phyloP scores from a whole-genome alignment of 2,888 invertebrate species.

The Oligia strigilis region DNA sequence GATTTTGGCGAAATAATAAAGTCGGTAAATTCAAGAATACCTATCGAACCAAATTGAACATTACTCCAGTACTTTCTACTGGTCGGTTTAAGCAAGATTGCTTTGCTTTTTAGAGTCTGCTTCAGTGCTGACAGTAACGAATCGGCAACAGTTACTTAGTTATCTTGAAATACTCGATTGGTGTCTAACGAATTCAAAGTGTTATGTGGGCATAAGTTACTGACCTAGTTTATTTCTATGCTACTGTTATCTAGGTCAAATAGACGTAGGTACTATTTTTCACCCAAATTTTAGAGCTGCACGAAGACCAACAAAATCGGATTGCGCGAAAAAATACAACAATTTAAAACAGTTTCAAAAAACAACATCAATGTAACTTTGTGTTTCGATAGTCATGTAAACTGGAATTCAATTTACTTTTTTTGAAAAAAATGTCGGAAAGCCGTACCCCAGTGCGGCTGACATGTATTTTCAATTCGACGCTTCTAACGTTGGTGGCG shows the following conservation, averaged over 20 bases:
- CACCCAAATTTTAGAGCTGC: neutral
- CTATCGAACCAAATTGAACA: neutral
- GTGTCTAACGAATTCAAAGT: neutral
- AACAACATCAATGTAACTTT: slow-evolving; percentile 38
- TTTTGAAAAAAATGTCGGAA: slow-evolving; percentile 34
- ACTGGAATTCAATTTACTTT: slow-evolving; percentile 59
- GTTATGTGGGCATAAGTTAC: neutral
- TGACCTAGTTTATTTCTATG: neutral
- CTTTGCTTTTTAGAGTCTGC: neutral
- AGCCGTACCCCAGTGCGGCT: slow-evolving; percentile 35
- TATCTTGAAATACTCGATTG: neutral
- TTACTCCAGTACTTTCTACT: neutral
- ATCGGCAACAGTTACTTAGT: neutral
- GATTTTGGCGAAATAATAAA: too few species aligned
- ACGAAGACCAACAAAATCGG: neutral
- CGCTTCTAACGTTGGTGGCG: slow-evolving; percentile 52
- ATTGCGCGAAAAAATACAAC: neutral
- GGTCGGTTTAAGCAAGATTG: neutral
- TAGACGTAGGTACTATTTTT: neutral
- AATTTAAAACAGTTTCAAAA: slow-evolving; percentile 6
- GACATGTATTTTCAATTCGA: slow-evolving; percentile 69
- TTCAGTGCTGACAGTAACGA: slow-evolving; percentile 28
- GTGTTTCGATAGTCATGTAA: slow-evolving; percentile 38
- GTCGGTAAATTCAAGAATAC: neutral
- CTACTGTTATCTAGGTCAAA: neutral